Evolutionary conservation across 2,797 vertebrate species (phyloP), one percentile per base, ranked within the genome.

Genomic region (Trichosurus vulpecula): DNA sequence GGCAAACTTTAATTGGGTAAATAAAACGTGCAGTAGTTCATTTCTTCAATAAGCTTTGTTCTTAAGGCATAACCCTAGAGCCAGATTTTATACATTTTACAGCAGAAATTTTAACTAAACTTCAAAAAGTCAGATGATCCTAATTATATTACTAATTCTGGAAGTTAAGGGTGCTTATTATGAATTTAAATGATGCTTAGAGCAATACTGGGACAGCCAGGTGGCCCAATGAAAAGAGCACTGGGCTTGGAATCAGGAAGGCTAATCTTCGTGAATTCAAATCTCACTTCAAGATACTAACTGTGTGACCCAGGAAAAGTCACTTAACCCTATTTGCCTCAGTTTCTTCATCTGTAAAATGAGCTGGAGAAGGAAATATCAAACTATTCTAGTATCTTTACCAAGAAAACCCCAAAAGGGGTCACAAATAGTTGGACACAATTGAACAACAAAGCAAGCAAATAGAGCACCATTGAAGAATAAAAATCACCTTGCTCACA

Each of bases 161-260:
- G 52, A 52, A 91, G n/a, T 57, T 95, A 52, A 92, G 54, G 53
- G n/a, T 95, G 91, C 89, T 94, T 91, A 54, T 96, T 94, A 89
- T 25, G 52, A 89, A 3, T 54, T 66, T 90, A 91, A 94, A 54
- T 92, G 66, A 81, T 94, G 19, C 56, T 90, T n/a, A 91, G 81
- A 52, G 35, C 27, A 54, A 31, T 53, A 27, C 54, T 91, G 25
- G 30, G 35, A 11, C 9, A 47, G n/a, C 0, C 41, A 41, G n/a
- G n/a, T 74, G n/a, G 6, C 4, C 14, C 35, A 66, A 66, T 66
- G 61, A 5, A n/a, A n/a, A n/a, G 31, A n/a, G 5, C n/a, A 19
- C n/a, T 22, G n/a, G n/a, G 5, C 66, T 41, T 41, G 61, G n/a
- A 74, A 41, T 81, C 66, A 81, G n/a, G n/a, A 81, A 81, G n/a